phyloP scores from a whole-genome alignment of 2,113 vertebrate species.

The Hippocampus zosterae region DNA sequence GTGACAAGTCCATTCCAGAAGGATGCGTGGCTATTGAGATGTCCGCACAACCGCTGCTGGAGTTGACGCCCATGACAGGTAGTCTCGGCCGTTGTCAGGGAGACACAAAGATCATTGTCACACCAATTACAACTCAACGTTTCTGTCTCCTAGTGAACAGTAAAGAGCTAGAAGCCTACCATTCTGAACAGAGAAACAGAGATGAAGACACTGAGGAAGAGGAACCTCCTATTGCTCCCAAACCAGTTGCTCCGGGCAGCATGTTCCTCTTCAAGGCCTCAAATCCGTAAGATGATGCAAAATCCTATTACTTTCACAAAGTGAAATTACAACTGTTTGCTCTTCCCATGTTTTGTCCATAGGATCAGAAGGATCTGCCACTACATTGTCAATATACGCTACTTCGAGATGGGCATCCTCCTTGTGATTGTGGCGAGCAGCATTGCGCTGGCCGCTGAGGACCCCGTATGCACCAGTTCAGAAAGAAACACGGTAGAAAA shows the following conservation, averaged over 20 bases:
- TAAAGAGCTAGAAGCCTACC: slow-evolving; percentile 67
- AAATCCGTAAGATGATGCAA: slow-evolving; percentile 84
- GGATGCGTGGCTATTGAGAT: slow-evolving; percentile 68
- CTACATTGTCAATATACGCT: slow-evolving; percentile 91
- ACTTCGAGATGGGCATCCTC: slow-evolving; percentile 98
- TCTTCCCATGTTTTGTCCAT: slow-evolving; percentile 6
- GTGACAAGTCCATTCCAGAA: slow-evolving; percentile 46
- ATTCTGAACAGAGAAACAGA: slow-evolving; percentile 41
- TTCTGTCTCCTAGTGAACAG: slow-evolving; percentile 62
- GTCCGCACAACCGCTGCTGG: slow-evolving; percentile 69
- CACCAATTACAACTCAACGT: slow-evolving; percentile 4
- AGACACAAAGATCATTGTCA: slow-evolving; percentile 1
- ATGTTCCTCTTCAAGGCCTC: slow-evolving; percentile 99
- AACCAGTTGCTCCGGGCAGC: slow-evolving; percentile 86
- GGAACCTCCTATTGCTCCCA: slow-evolving; percentile 70
- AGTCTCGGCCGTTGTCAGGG: slow-evolving; percentile 14
- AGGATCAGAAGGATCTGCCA: slow-evolving; percentile 93
- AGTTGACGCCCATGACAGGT: slow-evolving; percentile 72
- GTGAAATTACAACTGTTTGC: neutral
- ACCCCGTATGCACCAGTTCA: slow-evolving; percentile 91
- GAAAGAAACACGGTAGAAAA: slow-evolving; percentile 88
- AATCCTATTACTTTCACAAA: neutral
- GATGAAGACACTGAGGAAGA: slow-evolving; percentile 62
- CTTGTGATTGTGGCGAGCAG: slow-evolving; percentile 97
- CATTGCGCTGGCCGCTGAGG: slow-evolving; percentile 92